Evolutionary conservation across 2,888 invertebrate genomes (phyloP).

Genomic region (Odontocerum albicorne): DNA sequence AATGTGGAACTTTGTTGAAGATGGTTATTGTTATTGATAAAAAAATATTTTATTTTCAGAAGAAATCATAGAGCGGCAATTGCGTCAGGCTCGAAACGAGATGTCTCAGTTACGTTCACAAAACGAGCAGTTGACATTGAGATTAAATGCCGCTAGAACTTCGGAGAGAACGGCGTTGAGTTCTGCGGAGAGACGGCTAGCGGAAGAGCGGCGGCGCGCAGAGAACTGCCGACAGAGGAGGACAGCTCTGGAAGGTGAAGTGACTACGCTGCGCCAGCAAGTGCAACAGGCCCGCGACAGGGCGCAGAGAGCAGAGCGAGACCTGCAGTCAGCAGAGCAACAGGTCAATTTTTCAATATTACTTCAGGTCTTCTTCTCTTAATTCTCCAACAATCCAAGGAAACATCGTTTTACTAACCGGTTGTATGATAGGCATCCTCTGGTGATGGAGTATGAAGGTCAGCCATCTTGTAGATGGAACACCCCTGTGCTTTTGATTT

Average conservation of each 20-base stretch:
- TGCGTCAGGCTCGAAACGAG: conserved; percentile 70
- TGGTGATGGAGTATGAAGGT: too few species aligned
- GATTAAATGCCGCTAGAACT: conserved; percentile 70
- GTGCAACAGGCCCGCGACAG: conserved; percentile 45
- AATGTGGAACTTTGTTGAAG: too few species aligned
- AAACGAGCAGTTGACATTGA: conserved; percentile 40
- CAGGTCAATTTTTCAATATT: conserved; percentile 42
- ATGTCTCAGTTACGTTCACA: conserved; percentile 45
- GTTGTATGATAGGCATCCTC: too few species aligned
- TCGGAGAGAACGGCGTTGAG: conserved; percentile 77
- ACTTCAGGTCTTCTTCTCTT: background rate
- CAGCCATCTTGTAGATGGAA: too few species aligned
- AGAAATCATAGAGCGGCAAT: conserved; percentile 20
- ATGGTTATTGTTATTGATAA: too few species aligned
- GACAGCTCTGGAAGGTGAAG: conserved; percentile 42
- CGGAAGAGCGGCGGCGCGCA: conserved; percentile 72
- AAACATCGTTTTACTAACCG: too few species aligned
- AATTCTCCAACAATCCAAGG: too few species aligned
- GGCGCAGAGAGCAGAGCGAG: conserved; percentile 42
- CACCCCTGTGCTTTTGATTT: too few species aligned
- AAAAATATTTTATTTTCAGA: conserved; percentile 38
- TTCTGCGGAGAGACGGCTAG: conserved; percentile 76
- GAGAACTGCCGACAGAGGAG: conserved; percentile 38
- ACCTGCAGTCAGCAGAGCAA: conserved; percentile 43
- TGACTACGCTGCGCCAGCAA: conserved; percentile 48